phyloP scores from a whole-genome alignment of 2,888 invertebrate genomes.

The Torymus tubicola region DNA sequence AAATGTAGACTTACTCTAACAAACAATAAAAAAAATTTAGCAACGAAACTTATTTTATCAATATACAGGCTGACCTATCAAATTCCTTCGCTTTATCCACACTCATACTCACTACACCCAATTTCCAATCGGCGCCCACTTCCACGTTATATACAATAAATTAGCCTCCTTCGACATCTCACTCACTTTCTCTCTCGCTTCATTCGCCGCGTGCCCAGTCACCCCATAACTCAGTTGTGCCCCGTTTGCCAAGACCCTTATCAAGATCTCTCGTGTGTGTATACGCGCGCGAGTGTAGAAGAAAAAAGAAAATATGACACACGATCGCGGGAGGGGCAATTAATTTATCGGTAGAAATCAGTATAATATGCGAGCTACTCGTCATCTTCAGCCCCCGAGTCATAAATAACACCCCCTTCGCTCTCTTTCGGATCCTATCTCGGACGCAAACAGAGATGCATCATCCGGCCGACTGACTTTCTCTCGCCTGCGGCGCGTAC shows the following conservation, averaged over 20 bases:
- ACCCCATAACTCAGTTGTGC: conserved; percentile 2
- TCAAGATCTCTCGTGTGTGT: too few relatives aligned
- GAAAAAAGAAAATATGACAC: too few relatives aligned
- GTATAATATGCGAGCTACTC: conserved; percentile 6
- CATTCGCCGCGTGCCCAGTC: not conserved
- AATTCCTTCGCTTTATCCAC: too few relatives aligned
- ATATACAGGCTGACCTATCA: too few relatives aligned
- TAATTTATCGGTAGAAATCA: conserved; percentile 46
- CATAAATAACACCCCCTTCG: conserved; percentile 33
- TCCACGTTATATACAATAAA: not conserved
- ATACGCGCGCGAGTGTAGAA: too few relatives aligned
- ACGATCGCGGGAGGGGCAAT: conserved; percentile 19
- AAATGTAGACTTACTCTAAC: too few relatives aligned
- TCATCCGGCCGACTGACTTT: conserved; percentile 36
- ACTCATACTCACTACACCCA: too few relatives aligned
- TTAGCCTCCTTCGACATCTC: not conserved
- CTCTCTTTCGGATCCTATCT: conserved; percentile 37
- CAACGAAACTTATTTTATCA: too few relatives aligned
- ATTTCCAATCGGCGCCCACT: too few relatives aligned
- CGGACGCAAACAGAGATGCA: conserved; percentile 50
- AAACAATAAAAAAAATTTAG: too few relatives aligned
- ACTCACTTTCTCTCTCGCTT: not conserved
- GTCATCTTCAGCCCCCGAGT: conserved; percentile 4
- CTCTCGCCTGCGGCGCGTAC: conserved; percentile 45
- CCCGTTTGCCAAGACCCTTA: too few relatives aligned